A percentile compares a stretch with the other conserved stretches of the same genome.
Evolutionary conservation across 2,888 invertebrate genomes (phyloP).

Genomic region (Miltochrista miniata): DNA sequence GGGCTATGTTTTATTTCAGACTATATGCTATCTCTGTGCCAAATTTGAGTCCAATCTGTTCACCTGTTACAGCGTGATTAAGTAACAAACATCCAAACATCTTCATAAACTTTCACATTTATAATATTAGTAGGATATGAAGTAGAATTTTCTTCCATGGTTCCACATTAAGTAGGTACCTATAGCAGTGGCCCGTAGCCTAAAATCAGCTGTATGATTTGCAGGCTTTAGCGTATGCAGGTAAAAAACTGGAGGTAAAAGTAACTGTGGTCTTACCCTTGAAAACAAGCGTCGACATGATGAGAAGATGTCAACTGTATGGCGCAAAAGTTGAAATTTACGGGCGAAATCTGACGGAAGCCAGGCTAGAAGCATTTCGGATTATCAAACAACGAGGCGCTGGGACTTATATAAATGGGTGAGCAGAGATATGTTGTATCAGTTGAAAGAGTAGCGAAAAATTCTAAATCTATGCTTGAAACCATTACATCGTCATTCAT

Average conservation of each 20-base stretch:
- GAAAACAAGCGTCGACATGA: conserved; percentile 91
- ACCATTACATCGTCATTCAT: too few species aligned
- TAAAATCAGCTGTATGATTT: not conserved
- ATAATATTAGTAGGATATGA: too few species aligned
- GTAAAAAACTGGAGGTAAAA: conserved; percentile 84
- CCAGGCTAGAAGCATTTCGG: conserved; percentile 88
- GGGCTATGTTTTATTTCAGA: too few species aligned
- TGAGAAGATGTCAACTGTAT: conserved; percentile 89
- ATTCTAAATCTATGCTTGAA: too few species aligned
- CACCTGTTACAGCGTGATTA: too few species aligned
- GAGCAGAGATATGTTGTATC: conserved; percentile 19
- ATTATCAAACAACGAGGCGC: conserved; percentile 85
- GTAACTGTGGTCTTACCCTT: conserved; percentile 94
- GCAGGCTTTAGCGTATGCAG: conserved; percentile 87
- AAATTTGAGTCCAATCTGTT: too few species aligned
- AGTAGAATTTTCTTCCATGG: too few species aligned
- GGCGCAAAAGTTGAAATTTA: conserved; percentile 91
- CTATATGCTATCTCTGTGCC: too few species aligned
- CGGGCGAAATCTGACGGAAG: conserved; percentile 90
- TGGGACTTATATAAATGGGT: conserved; percentile 92
- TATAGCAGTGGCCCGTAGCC: not conserved
- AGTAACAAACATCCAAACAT: too few species aligned
- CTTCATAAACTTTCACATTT: too few species aligned
- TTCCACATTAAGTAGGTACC: too few species aligned
- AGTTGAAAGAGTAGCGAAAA: too few species aligned